Evolutionary conservation across 1,140 invertebrate genomes (phyloP), one percentile per base, ranked within the genome.

Genomic region (Ceratina calcarata): DNA sequence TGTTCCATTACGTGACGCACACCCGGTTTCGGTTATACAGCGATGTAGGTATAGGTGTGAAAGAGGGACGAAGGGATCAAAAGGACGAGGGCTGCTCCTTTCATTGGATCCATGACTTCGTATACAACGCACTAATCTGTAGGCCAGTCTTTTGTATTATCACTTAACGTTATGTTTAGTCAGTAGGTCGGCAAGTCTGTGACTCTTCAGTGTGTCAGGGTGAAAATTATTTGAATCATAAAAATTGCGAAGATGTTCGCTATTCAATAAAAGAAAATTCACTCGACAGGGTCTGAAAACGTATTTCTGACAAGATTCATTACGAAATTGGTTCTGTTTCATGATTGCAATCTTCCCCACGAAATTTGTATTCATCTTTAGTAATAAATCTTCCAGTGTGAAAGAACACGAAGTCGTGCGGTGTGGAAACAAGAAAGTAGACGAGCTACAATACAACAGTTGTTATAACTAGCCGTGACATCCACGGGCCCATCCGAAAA

Each of bases 101-200:
- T 55, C 74, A 55, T 80, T 61, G 32, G 45, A 49, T 80, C 82
- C 88, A 87, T 84, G 86, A 90, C 87, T 86, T 90, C 90, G 87
- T 91, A 81, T 91, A 84, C 78, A 81, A 90, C 87, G 88, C 88
- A 86, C 90, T 91, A 91, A 91, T 91, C 89, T 86, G 89, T 90
- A 87, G 87, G 89, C 85, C 71, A 76, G 74, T 78, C 87, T 87
- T 87, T 89, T 85, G 81, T 86, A 24, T 49, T 24, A 65, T 61
- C 83, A 77, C 27, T 82, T 78, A 65, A 79, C 85, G 84, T 80
- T 80, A 83, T 81, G 86, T 81, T 78, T 78, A 87, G 84, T 80
- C 60, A 66, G 77, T 57, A 27, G 66, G 78, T 83, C 64, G 73
- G 78, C 82, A 78, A 61, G 60, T 81, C 76, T 68, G 64, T 57